These are phyloP conservation scores for Thymelicus lineola DNA, from an alignment of 2,888 invertebrate species.

Conservation along the genomic window DNA sequence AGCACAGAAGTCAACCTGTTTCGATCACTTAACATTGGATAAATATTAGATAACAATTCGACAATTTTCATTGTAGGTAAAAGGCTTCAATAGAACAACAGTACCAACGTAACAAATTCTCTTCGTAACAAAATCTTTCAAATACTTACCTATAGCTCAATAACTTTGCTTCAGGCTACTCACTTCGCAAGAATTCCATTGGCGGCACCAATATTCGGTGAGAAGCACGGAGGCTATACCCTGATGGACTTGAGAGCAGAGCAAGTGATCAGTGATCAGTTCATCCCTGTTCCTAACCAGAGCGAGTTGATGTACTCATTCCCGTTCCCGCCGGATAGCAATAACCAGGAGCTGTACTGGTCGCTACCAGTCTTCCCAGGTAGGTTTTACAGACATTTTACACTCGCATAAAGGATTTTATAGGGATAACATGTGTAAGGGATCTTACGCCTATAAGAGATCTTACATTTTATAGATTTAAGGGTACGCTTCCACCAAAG, in stretches of 20 bases:
- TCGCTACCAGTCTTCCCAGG: constrained; percentile 75
- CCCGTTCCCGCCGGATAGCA: constrained; percentile 53
- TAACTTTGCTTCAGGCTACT: constrained; percentile 54
- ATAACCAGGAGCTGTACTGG: constrained; percentile 66
- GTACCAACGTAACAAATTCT: too few species aligned
- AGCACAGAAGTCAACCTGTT: too few species aligned
- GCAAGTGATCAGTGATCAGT: constrained; percentile 64
- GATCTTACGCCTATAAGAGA: not conserved
- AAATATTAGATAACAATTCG: too few species aligned
- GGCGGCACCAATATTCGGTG: constrained; percentile 71
- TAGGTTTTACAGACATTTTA: constrained; percentile 42
- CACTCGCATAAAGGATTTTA: too few species aligned
- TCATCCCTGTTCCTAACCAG: constrained; percentile 65
- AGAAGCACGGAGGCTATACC: constrained; percentile 70
- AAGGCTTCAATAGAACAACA: too few species aligned
- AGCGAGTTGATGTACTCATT: constrained; percentile 75
- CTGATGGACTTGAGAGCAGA: constrained; percentile 68
- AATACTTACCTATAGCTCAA: too few species aligned
- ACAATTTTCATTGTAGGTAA: too few species aligned
- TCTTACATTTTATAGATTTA: not conserved
- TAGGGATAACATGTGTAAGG: too few species aligned
- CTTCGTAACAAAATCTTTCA: too few species aligned
- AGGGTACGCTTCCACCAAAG: too few species aligned
- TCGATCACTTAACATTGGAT: too few species aligned
- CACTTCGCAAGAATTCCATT: constrained; percentile 65